phyloP scores from a whole-genome alignment of 2,888 invertebrate species.

The Rhagium mordax region DNA sequence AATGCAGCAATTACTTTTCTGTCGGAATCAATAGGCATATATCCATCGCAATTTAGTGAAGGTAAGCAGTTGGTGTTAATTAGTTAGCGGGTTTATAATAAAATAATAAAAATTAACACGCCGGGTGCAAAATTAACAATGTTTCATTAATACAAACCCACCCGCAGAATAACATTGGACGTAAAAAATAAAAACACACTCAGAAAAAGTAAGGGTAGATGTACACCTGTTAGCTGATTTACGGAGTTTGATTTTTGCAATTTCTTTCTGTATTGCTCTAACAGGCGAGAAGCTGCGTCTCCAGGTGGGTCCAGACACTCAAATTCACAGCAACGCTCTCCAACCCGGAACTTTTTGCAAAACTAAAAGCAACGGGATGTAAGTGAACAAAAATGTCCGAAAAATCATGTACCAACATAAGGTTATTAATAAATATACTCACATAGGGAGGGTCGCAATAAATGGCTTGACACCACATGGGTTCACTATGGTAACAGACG shows the following conservation, averaged over 20 bases:
- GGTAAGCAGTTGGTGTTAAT: too few species aligned
- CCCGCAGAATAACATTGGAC: not conserved
- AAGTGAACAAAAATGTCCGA: too few species aligned
- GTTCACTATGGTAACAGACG: slow-evolving; percentile 89
- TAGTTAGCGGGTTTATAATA: too few species aligned
- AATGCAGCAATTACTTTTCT: too few species aligned
- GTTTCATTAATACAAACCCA: not conserved
- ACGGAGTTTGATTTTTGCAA: slow-evolving; percentile 41
- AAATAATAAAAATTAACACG: too few species aligned
- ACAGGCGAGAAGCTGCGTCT: slow-evolving; percentile 71
- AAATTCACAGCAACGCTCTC: slow-evolving; percentile 91
- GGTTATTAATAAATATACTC: too few species aligned
- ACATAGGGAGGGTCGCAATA: slow-evolving; percentile 91
- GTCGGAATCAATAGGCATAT: too few species aligned
- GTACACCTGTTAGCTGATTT: not conserved
- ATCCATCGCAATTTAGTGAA: too few species aligned
- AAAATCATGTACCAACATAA: too few species aligned
- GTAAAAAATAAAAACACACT: not conserved
- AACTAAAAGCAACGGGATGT: slow-evolving; percentile 72
- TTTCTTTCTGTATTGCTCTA: slow-evolving; percentile 62
- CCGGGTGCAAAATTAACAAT: too few species aligned
- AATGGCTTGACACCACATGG: slow-evolving; percentile 90
- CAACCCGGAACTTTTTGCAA: slow-evolving; percentile 88
- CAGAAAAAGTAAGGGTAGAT: not conserved
- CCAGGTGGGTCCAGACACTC: slow-evolving; percentile 87